Evolutionary conservation across 1,140 invertebrate genomes (phyloP), one percentile per base, ranked within the genome.

Genomic region (Drosophila simulans): DNA sequence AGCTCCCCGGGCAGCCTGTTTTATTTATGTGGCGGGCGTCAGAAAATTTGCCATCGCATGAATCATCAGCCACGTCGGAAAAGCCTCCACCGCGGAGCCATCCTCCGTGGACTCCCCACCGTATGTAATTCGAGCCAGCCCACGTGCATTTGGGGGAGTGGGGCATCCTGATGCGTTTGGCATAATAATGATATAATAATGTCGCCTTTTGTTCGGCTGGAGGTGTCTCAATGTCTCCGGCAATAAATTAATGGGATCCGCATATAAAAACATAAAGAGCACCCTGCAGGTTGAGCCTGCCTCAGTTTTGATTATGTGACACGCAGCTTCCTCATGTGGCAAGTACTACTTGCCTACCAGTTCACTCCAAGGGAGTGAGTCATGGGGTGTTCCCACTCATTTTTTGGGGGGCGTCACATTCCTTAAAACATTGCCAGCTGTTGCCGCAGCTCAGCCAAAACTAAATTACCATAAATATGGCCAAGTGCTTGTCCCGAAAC

Each of bases 161-260:
- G 46, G 64, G 49, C 46, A 55, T 72, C 49, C 66, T 56, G 64
- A 89, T 89, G 84, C 77, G 84, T 74, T 89, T 90, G 84, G 84
- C 84, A 89, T 89, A 89, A 89, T 89, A 89, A 89, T 89, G 84
- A 89, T 89, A 89, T 89, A 89, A 89, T 89, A 89, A 89, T 89
- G 84, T 89, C 84, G 84, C 85, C 77, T 78, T 89, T 89, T 90
- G 80, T 89, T 75, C 71, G 72, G 72, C 42, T 76, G 72, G 73
- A 89, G 84, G 80, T 89, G 84, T 89, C 80, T 80, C 80, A 68
- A 59, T 65, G 72, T 63, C 55, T 70, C 45, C 59, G 73, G 77
- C 80, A 90, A 89, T 89, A 89, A 90, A 89, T 89, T 89, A 89
- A 89, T 89, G 84, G 84, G 80, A 62, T 79, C 52, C 85, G 83